phyloP scores from a whole-genome alignment of 64 coral and sea anemone genomes.

The Montipora foliosa region DNA sequence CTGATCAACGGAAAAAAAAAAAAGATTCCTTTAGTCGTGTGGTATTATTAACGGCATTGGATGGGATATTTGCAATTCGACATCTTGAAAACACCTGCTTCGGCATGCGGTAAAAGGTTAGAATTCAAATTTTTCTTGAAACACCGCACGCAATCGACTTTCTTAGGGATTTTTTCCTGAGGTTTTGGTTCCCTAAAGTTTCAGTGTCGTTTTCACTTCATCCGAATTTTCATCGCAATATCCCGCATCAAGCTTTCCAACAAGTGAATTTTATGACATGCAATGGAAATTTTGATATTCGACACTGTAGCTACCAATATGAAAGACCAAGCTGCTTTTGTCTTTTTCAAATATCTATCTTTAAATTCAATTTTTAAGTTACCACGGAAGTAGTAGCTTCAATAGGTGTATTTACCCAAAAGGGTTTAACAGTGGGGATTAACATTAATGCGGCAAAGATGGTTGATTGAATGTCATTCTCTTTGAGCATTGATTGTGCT shows the following conservation, averaged over 20 bases:
- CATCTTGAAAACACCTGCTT: constrained; percentile 34
- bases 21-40: background rate
- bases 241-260: too few species aligned
- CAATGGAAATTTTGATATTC: background rate
- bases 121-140: too few species aligned
- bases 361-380: too few species aligned
- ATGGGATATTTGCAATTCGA: background rate
- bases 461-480: background rate
- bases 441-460: background rate
- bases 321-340: background rate
- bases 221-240: too few species aligned
- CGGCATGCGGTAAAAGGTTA: too few species aligned
- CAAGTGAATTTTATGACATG: too few species aligned
- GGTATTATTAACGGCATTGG: background rate
- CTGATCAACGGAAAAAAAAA: background rate
- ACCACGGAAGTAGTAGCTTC: background rate
- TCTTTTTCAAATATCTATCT: background rate
- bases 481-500: constrained; percentile 27
- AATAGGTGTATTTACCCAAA: too few species aligned
- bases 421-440: background rate
- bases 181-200: too few species aligned
- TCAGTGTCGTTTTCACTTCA: too few species aligned
- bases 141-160: too few species aligned
- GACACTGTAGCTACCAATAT: background rate
- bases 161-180: too few species aligned